Evolutionary conservation across 1,140 invertebrate genomes (phyloP), one percentile per base, ranked within the genome.

Genomic region (Thaumetopoea pityocampa): DNA sequence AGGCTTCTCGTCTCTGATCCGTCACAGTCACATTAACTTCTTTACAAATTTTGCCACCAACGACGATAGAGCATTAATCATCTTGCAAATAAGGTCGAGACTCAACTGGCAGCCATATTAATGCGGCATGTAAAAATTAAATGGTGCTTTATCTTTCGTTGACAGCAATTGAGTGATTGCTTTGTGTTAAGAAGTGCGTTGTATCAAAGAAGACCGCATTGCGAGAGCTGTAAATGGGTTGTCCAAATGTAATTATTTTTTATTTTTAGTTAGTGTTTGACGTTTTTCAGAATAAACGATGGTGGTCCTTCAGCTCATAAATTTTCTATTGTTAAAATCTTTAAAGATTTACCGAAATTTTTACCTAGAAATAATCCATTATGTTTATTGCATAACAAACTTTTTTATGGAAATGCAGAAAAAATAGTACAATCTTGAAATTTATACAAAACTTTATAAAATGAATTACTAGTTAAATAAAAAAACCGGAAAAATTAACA

Each of bases 121-220:
- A 44, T 38, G 36, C 20, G 27, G 22, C 33, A 37, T 34, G 38
- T 38, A 44, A 48, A 51, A 48, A 53, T 44, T 43, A 52, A 49
- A 45, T 42, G 41, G 30, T 33, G 32, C 34, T 28, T 51, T 50
- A 56, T 60, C 45, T 51, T 38, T 27, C 17, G 17, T 32, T 52
- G 45, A 55, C 48, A 52, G 48, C 42, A 34, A 51, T 50, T 49
- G 52, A 60, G 33, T 38, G 57, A 50, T 52, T 15, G 27, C 37
- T 46, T 35, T 34, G 40, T 34, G 45, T 52, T 30, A 50, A 44
- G 45, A 52, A 43, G 22, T 40, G 24, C 19, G 28, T 12, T 11
- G 19, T 23, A 22, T 49, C 38, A 49, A 49, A 49, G 38, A 22
- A 27, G 8, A 43, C 47, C 47, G 40, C 32, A 5, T 15, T 16